Evolutionary conservation across 1,140 invertebrate genomes (phyloP).

Genomic region (Scaptomyza graminum): DNA sequence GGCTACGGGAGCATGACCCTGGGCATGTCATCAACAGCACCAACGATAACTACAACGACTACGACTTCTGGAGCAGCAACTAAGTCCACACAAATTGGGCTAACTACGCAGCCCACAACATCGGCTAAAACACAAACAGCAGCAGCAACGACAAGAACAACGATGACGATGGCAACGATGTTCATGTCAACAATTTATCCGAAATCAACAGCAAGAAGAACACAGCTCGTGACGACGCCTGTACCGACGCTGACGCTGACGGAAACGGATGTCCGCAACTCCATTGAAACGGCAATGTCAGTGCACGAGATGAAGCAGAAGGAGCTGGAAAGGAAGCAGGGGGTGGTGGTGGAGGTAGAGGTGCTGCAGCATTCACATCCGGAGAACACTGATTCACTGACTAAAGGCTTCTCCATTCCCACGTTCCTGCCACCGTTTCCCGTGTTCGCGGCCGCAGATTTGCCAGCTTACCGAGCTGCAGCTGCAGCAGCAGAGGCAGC

Average conservation of each 20-base stretch:
- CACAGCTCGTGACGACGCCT: conserved; percentile 17
- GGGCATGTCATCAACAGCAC: conserved; percentile 64
- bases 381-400: conserved; percentile 67
- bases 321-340: conserved; percentile 7
- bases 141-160: conserved; percentile 13
- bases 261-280: conserved; percentile 71
- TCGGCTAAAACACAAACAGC: conserved; percentile 33
- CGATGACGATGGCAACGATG: conserved; percentile 36
- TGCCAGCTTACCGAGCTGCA: conserved; percentile 73
- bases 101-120: conserved; percentile 61
- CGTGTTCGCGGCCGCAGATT: conserved; percentile 75
- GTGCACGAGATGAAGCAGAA: not conserved
- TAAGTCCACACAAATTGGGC: conserved; percentile 72
- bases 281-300: conserved; percentile 55
- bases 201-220: conserved; percentile 21
- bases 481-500: conserved; percentile 58
- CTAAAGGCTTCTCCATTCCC: conserved; percentile 81
- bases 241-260: conserved; percentile 22
- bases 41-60: conserved; percentile 44
- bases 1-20: conserved; percentile 36
- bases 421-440: conserved; percentile 80
- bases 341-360: conserved; percentile 9
- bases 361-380: conserved; percentile 42
- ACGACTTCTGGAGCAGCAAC: conserved; percentile 18
- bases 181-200: conserved; percentile 76